A percentile compares a stretch with the other conserved stretches of the same genome.
Conservation (phyloP, 2,888 invertebrate genomes). For the Torymus texanus region DNA sequence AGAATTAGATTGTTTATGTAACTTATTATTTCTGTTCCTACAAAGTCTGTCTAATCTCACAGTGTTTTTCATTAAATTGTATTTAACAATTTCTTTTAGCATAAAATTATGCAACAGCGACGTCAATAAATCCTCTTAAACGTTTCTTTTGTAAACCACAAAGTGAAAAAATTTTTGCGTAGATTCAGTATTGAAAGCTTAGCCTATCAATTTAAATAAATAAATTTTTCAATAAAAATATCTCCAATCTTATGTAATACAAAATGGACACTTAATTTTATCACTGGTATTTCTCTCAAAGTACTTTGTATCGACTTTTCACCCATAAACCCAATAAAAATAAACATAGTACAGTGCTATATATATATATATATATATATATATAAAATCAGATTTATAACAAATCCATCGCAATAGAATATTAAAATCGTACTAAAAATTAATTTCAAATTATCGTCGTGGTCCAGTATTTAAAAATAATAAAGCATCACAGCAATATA, state of each 20-base stretch:
- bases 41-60: constrained; percentile 47
- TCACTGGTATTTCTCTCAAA: neutral
- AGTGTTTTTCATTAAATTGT: constrained; percentile 25
- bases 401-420: constrained; percentile 19
- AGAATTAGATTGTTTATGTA: constrained; percentile 29
- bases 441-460: constrained; percentile 31
- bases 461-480: constrained; percentile 39
- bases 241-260: neutral
- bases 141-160: constrained; percentile 22
- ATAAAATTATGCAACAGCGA: constrained; percentile 43
- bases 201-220: constrained; percentile 31
- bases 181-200: constrained; percentile 38
- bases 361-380: constrained; percentile 28
- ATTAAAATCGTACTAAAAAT: constrained; percentile 28
- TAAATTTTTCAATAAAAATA: constrained; percentile 18
- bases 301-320: constrained; percentile 7
- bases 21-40: constrained; percentile 29
- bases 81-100: constrained; percentile 17
- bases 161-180: constrained; percentile 27
- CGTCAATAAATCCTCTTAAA: constrained; percentile 34
- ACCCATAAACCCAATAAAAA: constrained; percentile 35
- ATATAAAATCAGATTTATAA: constrained; percentile 7
- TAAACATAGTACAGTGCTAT: constrained; percentile 14
- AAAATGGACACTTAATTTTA: neutral
- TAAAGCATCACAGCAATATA: constrained; percentile 22